Base-by-base conservation (phyloP, 2,888 invertebrate genomes). In the Sepiola atlantica region DNA sequence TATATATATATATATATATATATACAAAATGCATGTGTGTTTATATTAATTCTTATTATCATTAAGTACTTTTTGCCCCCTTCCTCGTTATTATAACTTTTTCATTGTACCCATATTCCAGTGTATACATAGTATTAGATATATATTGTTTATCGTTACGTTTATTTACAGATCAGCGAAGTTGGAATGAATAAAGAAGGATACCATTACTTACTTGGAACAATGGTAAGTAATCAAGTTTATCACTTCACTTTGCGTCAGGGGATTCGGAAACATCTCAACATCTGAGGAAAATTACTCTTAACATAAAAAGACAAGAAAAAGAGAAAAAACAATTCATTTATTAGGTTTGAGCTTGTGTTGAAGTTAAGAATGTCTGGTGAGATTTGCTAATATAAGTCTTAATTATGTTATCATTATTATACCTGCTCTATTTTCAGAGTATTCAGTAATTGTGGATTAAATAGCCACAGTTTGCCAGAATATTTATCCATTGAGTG, bases 171-270 rank as follows among this genome's bases (percentile, higher is more conserved):
- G 97, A 96, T 97, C 77, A 96, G 96, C 92, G 96, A 97, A 94
- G 96, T 97, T 90, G 97, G 97, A 14, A 97, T 97, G 97, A 97
- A 97, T 94, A 96, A 97, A 95, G 95, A 96, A 16, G 96, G 96
- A n/a, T 97, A 97, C 94, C 96, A 96, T 94, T 97, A 97, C 95
- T 94, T 97, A 45, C 95, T 97, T 2, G 97, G 96, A 55, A 96
- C 96, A 16, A 94, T 97, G 95, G 97, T 97, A 95, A 77, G 77
- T 77, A 77, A 77, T 77, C 16, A 77, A 77, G 77, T 77, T 77
- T n/a, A 77, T 77, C 14, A 61, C 28, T n/a, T 18, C n/a, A n/a
- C 32, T 77, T 0, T 77, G 14, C 16, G 2, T 32, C 8, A 8
- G 45, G 45, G 45, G 8, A 45, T 45, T 45, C 8, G 8, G 4